Evolutionary conservation across 2,797 vertebrate genomes (phyloP), one percentile per base, ranked within the genome.

Genomic region (Hyperoplus lanceolatus): DNA sequence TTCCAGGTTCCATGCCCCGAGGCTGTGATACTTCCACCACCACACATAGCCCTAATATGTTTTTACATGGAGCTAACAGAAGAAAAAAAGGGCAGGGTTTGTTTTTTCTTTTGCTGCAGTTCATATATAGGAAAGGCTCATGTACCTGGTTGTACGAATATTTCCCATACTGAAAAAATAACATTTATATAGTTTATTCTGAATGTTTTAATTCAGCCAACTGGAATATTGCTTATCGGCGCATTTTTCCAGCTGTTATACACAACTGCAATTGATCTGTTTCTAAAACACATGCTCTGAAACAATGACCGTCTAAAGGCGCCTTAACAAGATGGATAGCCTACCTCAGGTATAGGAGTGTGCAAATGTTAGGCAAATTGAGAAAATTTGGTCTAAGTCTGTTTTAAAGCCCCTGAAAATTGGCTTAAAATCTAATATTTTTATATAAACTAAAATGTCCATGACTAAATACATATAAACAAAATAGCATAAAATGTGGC

Each of bases 31-130:
- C 91, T 89, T 94, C 87, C 90, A 93, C 84, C 59, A 72, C 80
- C 59, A 72, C 80, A 77, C 73, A 68, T 51, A 13, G 41, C 12
- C 62, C 84, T 91, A 90, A 94, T 93, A 86, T 91, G 91, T 93
- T 93, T 93, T 89, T 91, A 93, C 91, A 90, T 71, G 80, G 91
- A 94, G 87, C 85, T 81, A 83, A 87, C 86, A 75, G 90, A 87
- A 88, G 78, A 83, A 56, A 70, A 13, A 61, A 70, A 51, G 50
- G 39, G 50, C n/a, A 57, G 46, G 29, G 64, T 92, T 75, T 89
- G 82, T 84, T 88, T 75, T 58, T 77, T 88, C 77, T 57, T 77
- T 49, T 57, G 39, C 60, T 70, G 59, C 73, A 38, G 72, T 73
- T 84, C 55, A 58, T 73, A 76, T 89, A 71, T 49, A 61, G 59